Percentiles rank a stretch among this genome's conserved stretches.
phyloP scores from a whole-genome alignment of 2,113 vertebrate genomes.

The Cyphomyrus plagiostoma region DNA sequence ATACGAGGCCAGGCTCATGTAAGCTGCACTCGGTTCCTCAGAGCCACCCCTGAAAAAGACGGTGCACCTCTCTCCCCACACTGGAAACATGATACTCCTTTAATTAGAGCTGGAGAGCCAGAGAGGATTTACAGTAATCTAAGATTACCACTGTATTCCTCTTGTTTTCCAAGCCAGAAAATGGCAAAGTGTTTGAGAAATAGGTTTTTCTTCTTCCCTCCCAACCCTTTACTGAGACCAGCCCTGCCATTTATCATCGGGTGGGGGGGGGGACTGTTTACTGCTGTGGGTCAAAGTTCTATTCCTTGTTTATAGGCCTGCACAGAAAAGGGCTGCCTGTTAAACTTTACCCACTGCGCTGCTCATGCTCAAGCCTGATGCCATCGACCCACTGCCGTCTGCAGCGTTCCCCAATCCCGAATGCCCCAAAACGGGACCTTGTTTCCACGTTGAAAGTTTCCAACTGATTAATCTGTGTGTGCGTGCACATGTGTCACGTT shows the following conservation, averaged over 20 bases:
- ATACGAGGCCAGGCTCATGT: constrained; percentile 36
- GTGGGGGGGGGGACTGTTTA: constrained; percentile 56
- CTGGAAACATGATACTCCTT: constrained; percentile 16
- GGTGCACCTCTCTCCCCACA: constrained; percentile 14
- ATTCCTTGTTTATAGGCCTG: constrained; percentile 57
- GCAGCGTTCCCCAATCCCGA: neutral
- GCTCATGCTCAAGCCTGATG: neutral
- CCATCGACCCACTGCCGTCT: neutral
- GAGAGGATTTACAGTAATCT: constrained; percentile 18
- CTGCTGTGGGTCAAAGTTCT: constrained; percentile 62
- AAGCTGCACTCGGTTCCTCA: neutral
- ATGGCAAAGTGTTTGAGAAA: constrained; percentile 18
- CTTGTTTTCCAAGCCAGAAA: constrained; percentile 16
- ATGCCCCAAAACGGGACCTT: neutral
- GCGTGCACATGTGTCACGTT: neutral
- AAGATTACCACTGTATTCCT: constrained; percentile 12
- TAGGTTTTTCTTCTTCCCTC: neutral
- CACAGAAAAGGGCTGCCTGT: constrained; percentile 59
- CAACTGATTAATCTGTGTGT: neutral
- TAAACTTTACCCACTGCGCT: constrained; percentile 41
- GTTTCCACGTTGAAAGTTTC: neutral
- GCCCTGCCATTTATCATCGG: constrained; percentile 58
- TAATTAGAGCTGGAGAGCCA: constrained; percentile 11
- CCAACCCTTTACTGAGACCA: constrained; percentile 8
- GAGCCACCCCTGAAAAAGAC: neutral